These are phyloP conservation scores for Heliopora coerulea DNA, from an alignment of 92 coral and sea anemone genomes.

Conservation along the genomic window DNA sequence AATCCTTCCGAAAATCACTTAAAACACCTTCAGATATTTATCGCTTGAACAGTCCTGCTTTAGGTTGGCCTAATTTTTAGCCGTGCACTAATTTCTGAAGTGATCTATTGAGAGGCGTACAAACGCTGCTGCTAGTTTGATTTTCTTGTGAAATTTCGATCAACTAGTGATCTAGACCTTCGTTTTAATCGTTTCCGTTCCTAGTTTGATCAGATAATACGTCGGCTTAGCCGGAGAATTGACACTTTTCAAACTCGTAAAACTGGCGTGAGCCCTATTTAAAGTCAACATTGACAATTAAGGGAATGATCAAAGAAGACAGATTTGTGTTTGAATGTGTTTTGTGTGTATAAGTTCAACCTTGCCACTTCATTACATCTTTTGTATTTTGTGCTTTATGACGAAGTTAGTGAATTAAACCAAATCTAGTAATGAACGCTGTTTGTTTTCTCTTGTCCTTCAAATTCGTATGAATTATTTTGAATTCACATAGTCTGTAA, in stretches of 20 bases:
- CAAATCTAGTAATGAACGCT: slow-evolving; percentile 77
- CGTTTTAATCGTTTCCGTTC: slow-evolving; percentile 26
- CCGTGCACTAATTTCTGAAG: too few species aligned
- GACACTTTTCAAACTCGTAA: slow-evolving; percentile 40
- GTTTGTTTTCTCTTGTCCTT: slow-evolving; percentile 23
- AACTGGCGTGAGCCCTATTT: slow-evolving; percentile 17
- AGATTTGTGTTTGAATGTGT: slow-evolving; percentile 7
- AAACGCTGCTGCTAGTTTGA: not conserved
- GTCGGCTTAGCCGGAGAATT: slow-evolving; percentile 43
- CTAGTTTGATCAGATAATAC: slow-evolving; percentile 47
- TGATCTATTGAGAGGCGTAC: too few species aligned
- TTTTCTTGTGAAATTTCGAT: slow-evolving; percentile 30
- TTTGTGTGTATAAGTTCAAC: slow-evolving; percentile 16
- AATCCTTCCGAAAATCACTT: slow-evolving; percentile 44
- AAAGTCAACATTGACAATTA: slow-evolving; percentile 9
- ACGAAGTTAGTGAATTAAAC: slow-evolving; percentile 60
- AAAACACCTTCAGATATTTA: slow-evolving; percentile 35
- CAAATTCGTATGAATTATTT: slow-evolving; percentile 20
- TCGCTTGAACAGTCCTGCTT: slow-evolving; percentile 1
- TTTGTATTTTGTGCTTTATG: slow-evolving; percentile 34
- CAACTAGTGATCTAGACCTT: slow-evolving; percentile 42
- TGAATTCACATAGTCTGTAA: slow-evolving; percentile 24
- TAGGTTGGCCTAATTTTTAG: too few species aligned
- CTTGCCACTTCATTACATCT: slow-evolving; percentile 29
- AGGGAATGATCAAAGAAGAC: not conserved